Conservation (phyloP, 2,888 invertebrate species). For the Orchesellides sinensis region DNA sequence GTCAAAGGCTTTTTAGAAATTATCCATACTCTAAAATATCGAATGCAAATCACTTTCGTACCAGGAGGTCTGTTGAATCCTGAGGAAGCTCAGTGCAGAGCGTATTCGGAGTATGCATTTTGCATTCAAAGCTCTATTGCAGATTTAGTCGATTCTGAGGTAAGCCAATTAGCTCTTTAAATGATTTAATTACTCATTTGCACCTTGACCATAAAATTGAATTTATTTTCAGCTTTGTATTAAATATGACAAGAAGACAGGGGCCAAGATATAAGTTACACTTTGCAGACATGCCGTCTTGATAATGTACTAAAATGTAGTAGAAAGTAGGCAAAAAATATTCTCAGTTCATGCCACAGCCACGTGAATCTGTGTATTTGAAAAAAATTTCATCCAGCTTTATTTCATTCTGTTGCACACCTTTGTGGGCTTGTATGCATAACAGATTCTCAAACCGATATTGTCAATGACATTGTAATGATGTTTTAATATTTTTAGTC, state of each 20-base stretch:
- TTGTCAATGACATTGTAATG: too few species aligned
- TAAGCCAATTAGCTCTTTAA: background rate
- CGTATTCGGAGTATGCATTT: conserved; percentile 45
- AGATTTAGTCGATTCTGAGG: conserved; percentile 42
- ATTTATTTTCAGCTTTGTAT: conserved; percentile 14
- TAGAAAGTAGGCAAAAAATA: background rate
- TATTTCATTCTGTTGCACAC: too few species aligned
- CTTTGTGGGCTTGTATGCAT: too few species aligned
- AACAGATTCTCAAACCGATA: too few species aligned
- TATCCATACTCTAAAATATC: background rate
- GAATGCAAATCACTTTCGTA: background rate
- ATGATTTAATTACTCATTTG: background rate
- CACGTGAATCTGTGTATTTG: background rate
- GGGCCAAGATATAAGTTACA: too few species aligned
- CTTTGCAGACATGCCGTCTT: background rate
- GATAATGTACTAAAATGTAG: background rate
- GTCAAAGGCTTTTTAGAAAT: background rate
- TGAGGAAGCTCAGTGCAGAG: conserved; percentile 17
- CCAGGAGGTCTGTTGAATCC: conserved; percentile 16
- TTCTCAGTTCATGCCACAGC: conserved; percentile 13
- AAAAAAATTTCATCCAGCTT: too few species aligned
- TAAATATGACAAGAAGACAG: conserved; percentile 28
- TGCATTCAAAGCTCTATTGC: conserved; percentile 44
- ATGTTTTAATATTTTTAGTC: too few species aligned
- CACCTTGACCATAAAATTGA: too few species aligned